phyloP scores from a whole-genome alignment of 2,113 vertebrate species.

The Nansenia antarctica region DNA sequence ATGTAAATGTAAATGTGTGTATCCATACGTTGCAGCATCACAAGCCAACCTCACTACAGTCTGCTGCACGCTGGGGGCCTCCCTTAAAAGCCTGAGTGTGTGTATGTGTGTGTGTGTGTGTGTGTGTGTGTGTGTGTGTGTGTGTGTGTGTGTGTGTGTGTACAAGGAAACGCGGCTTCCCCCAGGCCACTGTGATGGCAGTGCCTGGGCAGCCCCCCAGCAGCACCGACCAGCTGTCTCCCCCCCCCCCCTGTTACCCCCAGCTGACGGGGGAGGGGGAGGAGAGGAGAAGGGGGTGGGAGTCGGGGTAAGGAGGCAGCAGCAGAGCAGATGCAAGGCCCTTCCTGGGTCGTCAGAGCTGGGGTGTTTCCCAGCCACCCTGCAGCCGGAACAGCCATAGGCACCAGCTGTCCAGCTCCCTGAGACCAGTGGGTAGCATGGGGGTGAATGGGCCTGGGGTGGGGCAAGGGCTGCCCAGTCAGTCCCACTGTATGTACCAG shows the following conservation, averaged over 20 bases:
- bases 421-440: conserved; percentile 35
- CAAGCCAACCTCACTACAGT: not conserved
- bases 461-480: not conserved
- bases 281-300: conserved; percentile 22
- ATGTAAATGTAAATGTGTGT: too few species aligned
- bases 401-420: conserved; percentile 68
- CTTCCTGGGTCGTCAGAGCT: conserved; percentile 53
- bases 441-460: conserved; percentile 7
- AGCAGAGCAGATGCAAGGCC: conserved; percentile 71
- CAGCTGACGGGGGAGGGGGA: conserved; percentile 63
- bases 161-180: not conserved
- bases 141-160: not conserved
- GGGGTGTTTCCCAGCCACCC: conserved; percentile 69
- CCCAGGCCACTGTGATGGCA: conserved; percentile 18
- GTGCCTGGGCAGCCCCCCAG: not conserved
- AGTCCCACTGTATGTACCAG: conserved; percentile 46
- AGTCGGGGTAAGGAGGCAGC: too few species aligned
- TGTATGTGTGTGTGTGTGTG: not conserved
- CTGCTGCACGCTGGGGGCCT: too few species aligned
- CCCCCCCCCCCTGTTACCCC: conserved; percentile 46
- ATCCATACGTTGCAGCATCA: not conserved
- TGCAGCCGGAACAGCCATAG: conserved; percentile 65
- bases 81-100: not conserved
- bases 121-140: not conserved
- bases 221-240: conserved; percentile 71